A percentile compares a stretch with the other conserved stretches of the same genome.
Evolutionary conservation across 2,113 vertebrate genomes (phyloP).

Genomic region (Lampris incognitus): DNA sequence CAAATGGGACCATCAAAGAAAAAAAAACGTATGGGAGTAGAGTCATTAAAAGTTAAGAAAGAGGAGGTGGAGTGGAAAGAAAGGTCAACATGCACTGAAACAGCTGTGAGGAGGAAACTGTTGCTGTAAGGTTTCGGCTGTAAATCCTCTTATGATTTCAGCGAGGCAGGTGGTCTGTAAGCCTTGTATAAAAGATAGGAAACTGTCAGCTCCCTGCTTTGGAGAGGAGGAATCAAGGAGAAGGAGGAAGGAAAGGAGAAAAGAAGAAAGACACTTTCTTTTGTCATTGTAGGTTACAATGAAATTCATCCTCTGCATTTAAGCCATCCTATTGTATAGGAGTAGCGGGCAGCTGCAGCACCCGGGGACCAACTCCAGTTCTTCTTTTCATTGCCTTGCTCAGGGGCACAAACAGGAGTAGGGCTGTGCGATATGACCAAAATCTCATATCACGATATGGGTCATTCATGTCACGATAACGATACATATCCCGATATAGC

Average conservation of each 20-base stretch:
- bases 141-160: conserved; percentile 39
- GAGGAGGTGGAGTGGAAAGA: conserved; percentile 23
- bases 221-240: not conserved
- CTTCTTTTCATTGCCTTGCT: no score
- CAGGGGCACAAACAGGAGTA: no score
- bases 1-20: conserved; percentile 12
- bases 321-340: no score
- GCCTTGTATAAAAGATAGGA: conserved; percentile 48
- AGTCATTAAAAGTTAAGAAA: conserved; percentile 19
- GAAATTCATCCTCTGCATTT: no score
- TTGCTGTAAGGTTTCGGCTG: conserved; percentile 24
- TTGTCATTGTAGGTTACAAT: no score
- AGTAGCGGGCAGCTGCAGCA: no score
- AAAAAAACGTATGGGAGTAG: not conserved
- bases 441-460: no score
- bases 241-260: conserved; percentile 18
- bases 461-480: no score
- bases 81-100: conserved; percentile 38
- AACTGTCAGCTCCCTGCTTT: conserved; percentile 13
- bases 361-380: no score
- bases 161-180: conserved; percentile 44
- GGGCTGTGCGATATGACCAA: no score
- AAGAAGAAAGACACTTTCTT: not conserved
- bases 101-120: not conserved
- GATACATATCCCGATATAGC: no score